Evolutionary conservation across 1,140 invertebrate genomes (phyloP).

Genomic region (Eumeta japonica): DNA sequence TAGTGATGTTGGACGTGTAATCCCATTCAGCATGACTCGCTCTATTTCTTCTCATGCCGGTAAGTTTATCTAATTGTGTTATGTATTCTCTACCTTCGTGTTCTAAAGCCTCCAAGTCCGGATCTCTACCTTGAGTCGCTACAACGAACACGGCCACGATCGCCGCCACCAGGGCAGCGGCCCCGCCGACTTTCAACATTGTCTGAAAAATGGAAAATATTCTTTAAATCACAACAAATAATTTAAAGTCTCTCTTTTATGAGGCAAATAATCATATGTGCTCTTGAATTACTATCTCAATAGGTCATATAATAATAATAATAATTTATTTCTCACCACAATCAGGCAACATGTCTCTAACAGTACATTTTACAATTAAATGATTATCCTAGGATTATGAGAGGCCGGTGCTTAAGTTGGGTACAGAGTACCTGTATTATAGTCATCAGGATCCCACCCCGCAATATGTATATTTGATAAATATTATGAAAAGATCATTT

Average conservation of each 20-base stretch:
- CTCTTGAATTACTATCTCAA: no score
- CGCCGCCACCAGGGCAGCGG: constrained; percentile 37
- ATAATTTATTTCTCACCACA: no score
- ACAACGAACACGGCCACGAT: constrained; percentile 47
- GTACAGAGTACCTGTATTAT: no score
- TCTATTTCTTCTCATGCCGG: constrained; percentile 59
- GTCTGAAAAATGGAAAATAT: constrained; percentile 26
- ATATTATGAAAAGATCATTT: no score
- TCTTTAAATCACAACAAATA: constrained; percentile 2
- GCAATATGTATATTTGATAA: no score
- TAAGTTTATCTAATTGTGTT: constrained; percentile 58
- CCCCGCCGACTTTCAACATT: constrained; percentile 48
- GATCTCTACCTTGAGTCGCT: constrained; percentile 50
- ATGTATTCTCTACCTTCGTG: constrained; percentile 62
- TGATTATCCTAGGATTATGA: no score
- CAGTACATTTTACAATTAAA: no score
- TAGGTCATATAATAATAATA: no score
- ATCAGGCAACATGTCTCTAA: no score
- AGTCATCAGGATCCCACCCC: no score
- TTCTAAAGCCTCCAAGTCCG: constrained; percentile 59
- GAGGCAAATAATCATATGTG: background rate
- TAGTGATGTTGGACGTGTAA: constrained; percentile 74
- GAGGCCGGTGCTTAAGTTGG: no score
- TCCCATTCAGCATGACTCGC: constrained; percentile 63
- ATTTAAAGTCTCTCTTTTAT: background rate